Base-by-base conservation (phyloP, 2,797 vertebrate species). In the Pangasius mekongensis region DNA sequence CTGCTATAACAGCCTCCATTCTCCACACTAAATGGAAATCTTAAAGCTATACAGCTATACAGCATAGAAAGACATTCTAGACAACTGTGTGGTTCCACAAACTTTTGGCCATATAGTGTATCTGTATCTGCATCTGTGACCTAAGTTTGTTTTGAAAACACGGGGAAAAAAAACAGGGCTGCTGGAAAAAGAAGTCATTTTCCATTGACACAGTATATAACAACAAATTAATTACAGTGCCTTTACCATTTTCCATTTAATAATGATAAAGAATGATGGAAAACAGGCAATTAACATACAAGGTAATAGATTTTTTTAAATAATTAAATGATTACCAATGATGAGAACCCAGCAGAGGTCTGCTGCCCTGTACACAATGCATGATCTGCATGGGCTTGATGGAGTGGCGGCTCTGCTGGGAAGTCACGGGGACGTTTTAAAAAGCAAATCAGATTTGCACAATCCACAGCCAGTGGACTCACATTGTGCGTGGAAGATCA, bases 391-490 rank as follows among this genome's bases (percentile, higher is more conserved):
- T 52, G 62, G 82, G 62, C 43, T 67, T 84, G 62, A 84, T 84
- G 18, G 43, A 67, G 7, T 84, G 82, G 82, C 43, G 1, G 62
- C 43, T 67, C 62, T 84, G n/a, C 47, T 33, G 47, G 82, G n/a
- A 30, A 84, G 62, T 84, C 43, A 67, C 62, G 16, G 18, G 43
- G 47, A 84, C 0, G n/a, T 49, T 81, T 30, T 83, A 33, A 67
- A 64, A 83, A 83, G 16, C 18, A 83, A 64, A 52, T 83, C 27
- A 33, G 67, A 66, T 83, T 67, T 67, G 60, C 39, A 82, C 49
- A 78, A 52, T 52, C 73, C 47, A 30, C 20, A 30, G 27, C 81
- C 43, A 47, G 60, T 64, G 39, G 36, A 83, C 60, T 83, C 39
- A 24, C 5, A 30, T 30, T 22, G 11, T 66, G 47, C 0, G 11